phyloP scores from a whole-genome alignment of 2,797 vertebrate species.

The Hephaestus fuliginosus region DNA sequence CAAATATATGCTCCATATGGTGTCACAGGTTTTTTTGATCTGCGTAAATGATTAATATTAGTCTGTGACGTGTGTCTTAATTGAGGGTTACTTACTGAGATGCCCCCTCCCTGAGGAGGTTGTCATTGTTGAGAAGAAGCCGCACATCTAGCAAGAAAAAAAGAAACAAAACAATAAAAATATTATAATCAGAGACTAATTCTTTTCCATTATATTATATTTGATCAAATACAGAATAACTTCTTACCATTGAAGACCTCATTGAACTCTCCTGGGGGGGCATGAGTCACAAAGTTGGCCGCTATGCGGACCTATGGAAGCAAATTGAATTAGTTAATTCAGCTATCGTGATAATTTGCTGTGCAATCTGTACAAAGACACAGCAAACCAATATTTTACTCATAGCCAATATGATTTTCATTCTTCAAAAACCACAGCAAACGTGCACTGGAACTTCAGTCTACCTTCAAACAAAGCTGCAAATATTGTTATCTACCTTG shows the following conservation, averaged over 20 bases:
- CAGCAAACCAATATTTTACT: neutral
- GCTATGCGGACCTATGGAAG: conserved; percentile 94
- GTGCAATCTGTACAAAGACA: neutral
- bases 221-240: neutral
- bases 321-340: conserved; percentile 29
- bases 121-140: conserved; percentile 98
- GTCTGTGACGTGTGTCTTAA: neutral
- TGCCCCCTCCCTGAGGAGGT: conserved; percentile 98
- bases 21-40: neutral
- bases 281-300: conserved; percentile 98
- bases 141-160: conserved; percentile 92
- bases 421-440: neutral
- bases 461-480: neutral
- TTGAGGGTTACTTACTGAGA: conserved; percentile 91
- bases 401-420: neutral
- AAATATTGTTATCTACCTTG: neutral
- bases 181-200: neutral
- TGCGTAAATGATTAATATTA: neutral
- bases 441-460: neutral
- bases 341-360: neutral
- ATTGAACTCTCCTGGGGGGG: conserved; percentile 98
- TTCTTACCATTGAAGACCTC: conserved; percentile 98
- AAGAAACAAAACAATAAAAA: conserved; percentile 30
- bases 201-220: neutral
- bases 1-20: neutral